phyloP scores from a whole-genome alignment of 2,888 invertebrate genomes.

The Platypus cylindrus region DNA sequence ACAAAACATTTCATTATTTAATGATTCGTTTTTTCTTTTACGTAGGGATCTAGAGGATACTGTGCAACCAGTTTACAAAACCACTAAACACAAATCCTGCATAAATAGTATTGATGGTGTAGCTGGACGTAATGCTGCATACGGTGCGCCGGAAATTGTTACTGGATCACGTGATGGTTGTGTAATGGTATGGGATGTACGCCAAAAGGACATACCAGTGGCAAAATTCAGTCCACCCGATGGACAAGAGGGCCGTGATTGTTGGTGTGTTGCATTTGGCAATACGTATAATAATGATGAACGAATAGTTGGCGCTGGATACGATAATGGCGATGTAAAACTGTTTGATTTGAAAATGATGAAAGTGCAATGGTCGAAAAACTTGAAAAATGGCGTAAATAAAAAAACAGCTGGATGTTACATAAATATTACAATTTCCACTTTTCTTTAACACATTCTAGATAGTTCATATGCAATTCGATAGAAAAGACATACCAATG shows the following conservation, averaged over 20 bases:
- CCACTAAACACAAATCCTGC: constrained; percentile 66
- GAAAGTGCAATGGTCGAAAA: constrained; percentile 79
- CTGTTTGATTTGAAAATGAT: constrained; percentile 81
- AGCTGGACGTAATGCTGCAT: constrained; percentile 67
- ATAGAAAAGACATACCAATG: constrained; percentile 86
- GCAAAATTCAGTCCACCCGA: constrained; percentile 72
- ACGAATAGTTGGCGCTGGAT: constrained; percentile 78
- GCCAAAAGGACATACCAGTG: constrained; percentile 80
- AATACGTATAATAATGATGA: constrained; percentile 81
- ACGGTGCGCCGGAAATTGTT: constrained; percentile 89
- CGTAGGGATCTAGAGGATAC: constrained; percentile 69
- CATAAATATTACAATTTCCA: neutral
- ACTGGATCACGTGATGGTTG: constrained; percentile 90
- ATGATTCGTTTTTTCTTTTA: constrained; percentile 4
- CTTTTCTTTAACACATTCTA: constrained; percentile 22
- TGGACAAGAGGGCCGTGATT: constrained; percentile 65
- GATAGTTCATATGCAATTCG: constrained; percentile 80
- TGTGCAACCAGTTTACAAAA: constrained; percentile 61
- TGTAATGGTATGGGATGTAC: constrained; percentile 91
- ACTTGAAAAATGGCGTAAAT: constrained; percentile 73
- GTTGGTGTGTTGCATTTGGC: constrained; percentile 90
- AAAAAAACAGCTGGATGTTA: neutral
- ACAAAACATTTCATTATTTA: neutral
- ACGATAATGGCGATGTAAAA: constrained; percentile 93
- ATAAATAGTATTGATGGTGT: constrained; percentile 88